phyloP scores from a whole-genome alignment of 2,113 vertebrate genomes.

The Peromyscus californicus region DNA sequence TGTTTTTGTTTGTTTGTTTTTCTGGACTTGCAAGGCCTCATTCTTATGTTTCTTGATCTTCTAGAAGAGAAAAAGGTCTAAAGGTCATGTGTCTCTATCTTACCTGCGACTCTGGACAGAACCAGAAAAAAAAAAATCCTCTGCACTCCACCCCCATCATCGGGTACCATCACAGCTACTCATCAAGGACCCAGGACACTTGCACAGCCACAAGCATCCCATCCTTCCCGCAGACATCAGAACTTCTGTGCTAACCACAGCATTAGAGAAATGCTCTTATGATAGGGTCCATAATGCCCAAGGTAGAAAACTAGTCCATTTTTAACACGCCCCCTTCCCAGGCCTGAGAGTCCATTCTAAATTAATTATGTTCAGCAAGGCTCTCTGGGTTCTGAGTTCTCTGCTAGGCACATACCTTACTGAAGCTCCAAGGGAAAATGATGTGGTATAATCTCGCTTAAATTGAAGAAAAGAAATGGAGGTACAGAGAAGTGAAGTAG shows the following conservation, averaged over 20 bases:
- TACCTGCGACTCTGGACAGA: background rate
- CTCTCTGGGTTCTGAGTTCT: background rate
- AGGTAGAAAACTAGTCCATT: background rate
- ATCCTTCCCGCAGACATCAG: fast-evolving
- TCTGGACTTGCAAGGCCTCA: background rate
- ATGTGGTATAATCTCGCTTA: background rate
- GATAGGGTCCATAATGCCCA: background rate
- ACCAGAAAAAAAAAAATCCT: background rate
- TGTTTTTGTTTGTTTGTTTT: too few relatives aligned
- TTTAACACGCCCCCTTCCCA: background rate
- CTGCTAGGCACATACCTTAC: background rate
- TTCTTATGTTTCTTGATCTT: background rate
- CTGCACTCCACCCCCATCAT: fast-evolving
- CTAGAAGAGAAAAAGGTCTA: background rate
- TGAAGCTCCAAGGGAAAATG: background rate
- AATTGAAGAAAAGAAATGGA: constrained; percentile 22
- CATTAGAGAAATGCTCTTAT: background rate
- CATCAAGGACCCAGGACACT: background rate
- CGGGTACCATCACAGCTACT: background rate
- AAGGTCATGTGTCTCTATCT: background rate
- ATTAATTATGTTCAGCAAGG: background rate
- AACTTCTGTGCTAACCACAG: background rate
- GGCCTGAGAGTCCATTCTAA: background rate
- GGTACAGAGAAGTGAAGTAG: background rate
- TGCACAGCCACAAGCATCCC: background rate